Evolutionary conservation across 2,113 vertebrate species (phyloP), one percentile per base, ranked within the genome.

Genomic region (Himantopus leucocephalus): DNA sequence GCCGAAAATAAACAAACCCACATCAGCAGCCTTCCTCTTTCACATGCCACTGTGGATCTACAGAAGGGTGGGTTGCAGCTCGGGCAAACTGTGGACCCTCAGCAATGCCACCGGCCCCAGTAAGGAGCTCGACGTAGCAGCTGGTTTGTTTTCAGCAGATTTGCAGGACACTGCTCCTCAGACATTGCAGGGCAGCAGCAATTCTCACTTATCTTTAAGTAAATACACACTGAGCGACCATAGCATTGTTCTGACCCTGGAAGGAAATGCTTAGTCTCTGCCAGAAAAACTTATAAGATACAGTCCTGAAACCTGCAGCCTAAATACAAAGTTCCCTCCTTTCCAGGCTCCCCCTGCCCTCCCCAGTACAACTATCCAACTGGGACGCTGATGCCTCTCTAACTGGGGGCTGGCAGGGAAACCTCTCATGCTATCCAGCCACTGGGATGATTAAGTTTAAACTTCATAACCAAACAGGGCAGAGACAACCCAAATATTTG

Each of bases 401-500:
- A 41, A 48, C 4, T 45, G n/a, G 35, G 60, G 68, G 32, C 74
- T 95, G 81, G 70, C 86, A 90, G 52, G 59, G 37, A 94, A 94
- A 79, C 6, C 43, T 67, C 79, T 81, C 26, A 9, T 55, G 59
- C 50, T 91, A 47, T 90, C 77, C 81, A 95, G 84, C 27, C 88
- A 68, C 58, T 23, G 27, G 22, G 45, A 27, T 41, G 45, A 85
- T 62, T 17, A 75, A 88, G 77, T 85, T 96, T 96, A 79, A 96
- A 73, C 53, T 94, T 82, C 94, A 93, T 90, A 94, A 92, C 81
- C 63, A 91, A 96, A 92, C 85, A 96, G 93, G 94, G 96, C 92
- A 94, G 96, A 95, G 90, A 95, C 87, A 96, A 96, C 37, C 27
- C 62, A 96, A 97, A 96, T 95, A 96, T 96, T 96, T 96, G 77